Evolutionary conservation across 2,797 vertebrate species (phyloP), one percentile per base, ranked within the genome.

Genomic region (Petrocephalus sullivani): DNA sequence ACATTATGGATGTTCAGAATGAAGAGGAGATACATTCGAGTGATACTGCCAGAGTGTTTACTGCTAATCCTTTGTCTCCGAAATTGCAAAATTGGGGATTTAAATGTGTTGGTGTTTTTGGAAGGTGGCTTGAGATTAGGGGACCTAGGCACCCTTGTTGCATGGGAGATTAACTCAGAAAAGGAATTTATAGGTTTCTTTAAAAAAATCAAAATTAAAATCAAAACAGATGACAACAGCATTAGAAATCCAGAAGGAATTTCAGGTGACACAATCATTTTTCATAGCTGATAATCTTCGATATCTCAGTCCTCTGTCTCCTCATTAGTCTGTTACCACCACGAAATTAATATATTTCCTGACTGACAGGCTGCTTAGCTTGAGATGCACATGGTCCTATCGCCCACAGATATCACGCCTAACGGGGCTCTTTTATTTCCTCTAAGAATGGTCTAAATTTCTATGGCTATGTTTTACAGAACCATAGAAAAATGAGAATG

Each of bases 41-140:
- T 78, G 37, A 57, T 78, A 87, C 54, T 78, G 87, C 67, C 67
- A 78, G 23, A 54, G 71, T 81, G 16, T 81, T 75, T 51, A 41
- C 49, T 75, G 56, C 51, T 57, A 41, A 87, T 57, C 53, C 19
- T 81, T 87, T 78, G 57, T 41, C 85, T 87, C 64, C 57, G 87
- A 54, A 81, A 81, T 87, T 57, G 33, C 71, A 78, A 78, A 46
- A 78, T 46, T 78, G 14, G 16, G 71, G 37, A 46, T 46, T 78
- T 46, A n/a, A 16, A 78, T n/a, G 71, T 78, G 37, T 41, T 46
- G 71, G 41, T 46, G 71, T 78, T n/a, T 78, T 78, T 41, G 19
- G 37, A 28, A 78, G 16, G 71, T 78, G 16, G 41, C 71, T 41
- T 41, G 33, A 78, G 71, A 19, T 41, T 78, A n/a, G 71, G 41